Conservation (phyloP, 2,113 vertebrate genomes). For the Gymnarchus niloticus region DNA sequence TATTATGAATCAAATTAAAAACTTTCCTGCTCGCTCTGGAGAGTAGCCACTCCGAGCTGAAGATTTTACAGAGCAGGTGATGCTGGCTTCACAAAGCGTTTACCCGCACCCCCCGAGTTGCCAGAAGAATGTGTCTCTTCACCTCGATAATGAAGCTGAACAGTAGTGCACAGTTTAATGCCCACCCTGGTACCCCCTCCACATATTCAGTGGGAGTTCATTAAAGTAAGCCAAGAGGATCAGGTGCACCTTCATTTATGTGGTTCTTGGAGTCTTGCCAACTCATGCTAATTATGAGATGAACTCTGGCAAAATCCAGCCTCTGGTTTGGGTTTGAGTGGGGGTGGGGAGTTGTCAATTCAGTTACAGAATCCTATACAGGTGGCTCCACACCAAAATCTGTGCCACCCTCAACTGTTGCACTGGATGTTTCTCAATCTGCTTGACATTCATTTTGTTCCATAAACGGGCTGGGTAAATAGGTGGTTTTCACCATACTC, state of each 20-base stretch:
- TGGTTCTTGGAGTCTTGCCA: constrained; percentile 61
- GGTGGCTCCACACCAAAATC: constrained; percentile 15
- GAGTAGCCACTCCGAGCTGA: constrained; percentile 38
- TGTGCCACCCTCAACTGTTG: constrained; percentile 33
- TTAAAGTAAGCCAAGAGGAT: constrained; percentile 64
- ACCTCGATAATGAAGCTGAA: constrained; percentile 61
- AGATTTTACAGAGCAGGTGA: constrained; percentile 47
- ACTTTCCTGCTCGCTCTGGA: constrained; percentile 42
- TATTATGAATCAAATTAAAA: constrained; percentile 68
- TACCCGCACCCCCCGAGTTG: background rate
- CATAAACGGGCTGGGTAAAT: constrained; percentile 34
- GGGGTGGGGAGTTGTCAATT: too few relatives aligned
- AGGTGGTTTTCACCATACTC: constrained; percentile 31
- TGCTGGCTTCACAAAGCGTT: constrained; percentile 36
- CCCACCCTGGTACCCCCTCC: constrained; percentile 29
- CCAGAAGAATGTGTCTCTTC: constrained; percentile 44
- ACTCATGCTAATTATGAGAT: constrained; percentile 64
- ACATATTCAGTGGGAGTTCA: constrained; percentile 50
- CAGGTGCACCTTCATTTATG: constrained; percentile 57
- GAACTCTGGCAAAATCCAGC: constrained; percentile 62
- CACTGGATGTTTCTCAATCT: background rate
- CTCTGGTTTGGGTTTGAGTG: constrained; percentile 46
- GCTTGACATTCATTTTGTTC: constrained; percentile 34
- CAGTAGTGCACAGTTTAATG: constrained; percentile 51
- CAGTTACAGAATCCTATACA: constrained; percentile 26